Percentiles rank a stretch among this genome's conserved stretches.
Conservation (phyloP, 2,888 invertebrate genomes). For the Cetonia aurata region DNA sequence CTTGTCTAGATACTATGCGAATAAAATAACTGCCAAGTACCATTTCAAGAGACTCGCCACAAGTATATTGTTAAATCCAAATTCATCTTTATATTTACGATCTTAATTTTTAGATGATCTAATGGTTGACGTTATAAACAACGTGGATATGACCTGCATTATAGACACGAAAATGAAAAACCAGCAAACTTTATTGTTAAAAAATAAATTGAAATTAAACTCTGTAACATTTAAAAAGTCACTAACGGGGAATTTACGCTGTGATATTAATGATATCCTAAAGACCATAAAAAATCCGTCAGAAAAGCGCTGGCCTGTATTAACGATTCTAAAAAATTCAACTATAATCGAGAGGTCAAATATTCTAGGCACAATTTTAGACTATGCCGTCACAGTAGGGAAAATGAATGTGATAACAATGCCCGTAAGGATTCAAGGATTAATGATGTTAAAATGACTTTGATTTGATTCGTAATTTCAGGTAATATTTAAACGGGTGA, state of each 20-base stretch:
- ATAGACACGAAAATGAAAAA: conserved; percentile 40
- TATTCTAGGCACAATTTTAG: conserved; percentile 54
- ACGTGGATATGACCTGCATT: conserved; percentile 40
- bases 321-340: conserved; percentile 43
- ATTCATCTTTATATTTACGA: background rate
- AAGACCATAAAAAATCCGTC: conserved; percentile 41
- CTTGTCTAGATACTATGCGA: conserved; percentile 56
- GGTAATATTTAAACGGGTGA: conserved; percentile 57
- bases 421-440: conserved; percentile 51
- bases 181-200: conserved; percentile 43
- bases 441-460: background rate
- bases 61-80: conserved; percentile 52
- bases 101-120: conserved; percentile 46
- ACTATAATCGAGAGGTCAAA: conserved; percentile 52
- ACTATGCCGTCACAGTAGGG: conserved; percentile 55
- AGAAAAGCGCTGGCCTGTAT: conserved; percentile 42
- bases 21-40: conserved; percentile 56
- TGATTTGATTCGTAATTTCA: conserved; percentile 45
- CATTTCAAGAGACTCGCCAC: conserved; percentile 57
- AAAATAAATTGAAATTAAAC: conserved; percentile 37
- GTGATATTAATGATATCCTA: conserved; percentile 44
- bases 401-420: conserved; percentile 54
- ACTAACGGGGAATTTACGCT: conserved; percentile 41
- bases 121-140: conserved; percentile 45
- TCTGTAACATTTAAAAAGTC: conserved; percentile 45